These are phyloP conservation scores for Mus pahari DNA, from an alignment of 2,113 vertebrate genomes.

Conservation along the genomic window DNA sequence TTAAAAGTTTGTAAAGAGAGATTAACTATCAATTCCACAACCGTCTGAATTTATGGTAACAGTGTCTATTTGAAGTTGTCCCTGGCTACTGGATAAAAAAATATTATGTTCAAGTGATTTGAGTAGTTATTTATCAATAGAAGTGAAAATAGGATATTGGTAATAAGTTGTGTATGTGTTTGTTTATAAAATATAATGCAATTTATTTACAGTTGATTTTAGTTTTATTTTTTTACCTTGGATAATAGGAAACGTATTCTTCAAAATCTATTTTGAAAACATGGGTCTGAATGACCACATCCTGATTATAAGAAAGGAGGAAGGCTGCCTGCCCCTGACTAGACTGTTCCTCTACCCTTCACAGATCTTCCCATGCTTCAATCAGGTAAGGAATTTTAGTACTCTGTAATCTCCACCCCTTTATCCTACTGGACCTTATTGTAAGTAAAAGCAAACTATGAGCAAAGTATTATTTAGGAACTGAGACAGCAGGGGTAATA, in stretches of 20 bases:
- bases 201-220: neutral
- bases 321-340: neutral
- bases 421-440: rapidly evolving
- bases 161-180: neutral
- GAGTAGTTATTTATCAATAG: neutral
- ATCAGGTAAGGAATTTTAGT: neutral
- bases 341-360: rapidly evolving
- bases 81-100: neutral
- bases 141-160: neutral
- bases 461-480: neutral
- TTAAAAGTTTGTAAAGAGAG: neutral
- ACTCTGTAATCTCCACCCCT: rapidly evolving
- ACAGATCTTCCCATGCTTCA: rapidly evolving
- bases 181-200: neutral
- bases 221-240: neutral
- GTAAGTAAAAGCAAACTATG: neutral
- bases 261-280: rapidly evolving
- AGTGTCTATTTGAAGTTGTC: neutral
- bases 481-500: neutral
- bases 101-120: neutral
- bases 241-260: neutral
- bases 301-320: neutral
- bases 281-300: neutral
- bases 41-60: neutral
- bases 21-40: neutral